These are phyloP conservation scores for Nasonovia ribisnigri DNA, from an alignment of 2,888 invertebrate species.

Conservation along the genomic window DNA sequence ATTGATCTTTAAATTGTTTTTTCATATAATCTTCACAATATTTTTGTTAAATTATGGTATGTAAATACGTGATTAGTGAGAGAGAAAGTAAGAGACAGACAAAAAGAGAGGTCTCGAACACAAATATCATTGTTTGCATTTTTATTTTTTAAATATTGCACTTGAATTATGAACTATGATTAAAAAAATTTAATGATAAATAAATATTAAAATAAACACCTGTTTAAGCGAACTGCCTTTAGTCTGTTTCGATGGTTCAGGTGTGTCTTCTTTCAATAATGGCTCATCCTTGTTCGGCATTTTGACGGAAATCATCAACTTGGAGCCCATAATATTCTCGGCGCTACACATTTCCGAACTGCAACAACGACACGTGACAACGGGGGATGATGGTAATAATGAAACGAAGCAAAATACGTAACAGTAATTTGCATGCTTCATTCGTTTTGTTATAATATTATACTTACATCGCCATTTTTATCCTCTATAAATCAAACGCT, in stretches of 20 bases:
- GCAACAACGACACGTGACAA: not conserved
- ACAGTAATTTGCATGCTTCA: not conserved
- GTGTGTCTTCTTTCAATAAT: constrained; percentile 59
- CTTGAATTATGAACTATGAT: not conserved
- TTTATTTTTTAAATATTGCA: not conserved
- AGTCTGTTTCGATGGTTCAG: constrained; percentile 54
- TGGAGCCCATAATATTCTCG: constrained; percentile 49
- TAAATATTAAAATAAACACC: constrained; percentile 60
- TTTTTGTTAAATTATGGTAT: not conserved
- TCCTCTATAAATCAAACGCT: not conserved
- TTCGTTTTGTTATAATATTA: not conserved
- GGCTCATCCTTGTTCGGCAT: constrained; percentile 25
- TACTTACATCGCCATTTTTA: constrained; percentile 53
- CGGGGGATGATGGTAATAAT: not conserved
- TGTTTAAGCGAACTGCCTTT: constrained; percentile 68
- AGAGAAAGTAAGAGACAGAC: not conserved
- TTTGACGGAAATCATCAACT: constrained; percentile 33
- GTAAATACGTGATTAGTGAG: not conserved
- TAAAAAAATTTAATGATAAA: not conserved
- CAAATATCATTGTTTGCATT: not conserved
- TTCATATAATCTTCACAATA: not conserved
- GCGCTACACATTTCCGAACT: constrained; percentile 55
- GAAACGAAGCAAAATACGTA: not conserved
- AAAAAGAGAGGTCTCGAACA: not conserved
- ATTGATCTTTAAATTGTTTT: not conserved